phyloP scores from a whole-genome alignment of 2,797 vertebrate genomes.

The Xerus rutilus region DNA sequence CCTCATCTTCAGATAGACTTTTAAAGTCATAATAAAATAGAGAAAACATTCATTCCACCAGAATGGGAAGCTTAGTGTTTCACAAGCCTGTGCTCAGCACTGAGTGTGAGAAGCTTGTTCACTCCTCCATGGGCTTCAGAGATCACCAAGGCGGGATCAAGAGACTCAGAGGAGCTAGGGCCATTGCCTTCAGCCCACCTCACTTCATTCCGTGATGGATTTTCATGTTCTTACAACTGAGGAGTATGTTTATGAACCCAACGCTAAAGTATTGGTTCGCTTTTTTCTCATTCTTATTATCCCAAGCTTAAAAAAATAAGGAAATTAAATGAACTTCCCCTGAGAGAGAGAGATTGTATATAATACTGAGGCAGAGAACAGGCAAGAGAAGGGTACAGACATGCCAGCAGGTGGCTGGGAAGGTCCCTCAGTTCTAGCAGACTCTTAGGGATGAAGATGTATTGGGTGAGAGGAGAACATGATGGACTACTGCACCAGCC shows the following conservation, averaged over 20 bases:
- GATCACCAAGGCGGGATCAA: fast-evolving
- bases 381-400: neutral
- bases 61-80: fast-evolving
- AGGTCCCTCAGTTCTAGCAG: neutral
- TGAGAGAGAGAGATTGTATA: fast-evolving
- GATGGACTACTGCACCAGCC: neutral
- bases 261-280: too few species aligned
- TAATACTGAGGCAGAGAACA: neutral
- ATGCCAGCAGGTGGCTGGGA: fast-evolving
- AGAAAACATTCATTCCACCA: fast-evolving
- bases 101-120: neutral
- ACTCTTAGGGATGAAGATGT: neutral
- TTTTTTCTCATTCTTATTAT: too few species aligned
- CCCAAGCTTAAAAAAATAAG: neutral
- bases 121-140: fast-evolving
- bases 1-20: fast-evolving
- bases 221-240: fast-evolving
- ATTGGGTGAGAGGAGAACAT: fast-evolving
- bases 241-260: neutral
- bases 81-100: fast-evolving
- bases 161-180: too few species aligned
- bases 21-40: fast-evolving
- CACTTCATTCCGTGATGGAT: neutral
- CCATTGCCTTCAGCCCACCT: too few species aligned
- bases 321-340: too few species aligned